These are phyloP conservation scores for Menidia menidia DNA, from an alignment of 2,797 vertebrate species.

Conservation along the genomic window DNA sequence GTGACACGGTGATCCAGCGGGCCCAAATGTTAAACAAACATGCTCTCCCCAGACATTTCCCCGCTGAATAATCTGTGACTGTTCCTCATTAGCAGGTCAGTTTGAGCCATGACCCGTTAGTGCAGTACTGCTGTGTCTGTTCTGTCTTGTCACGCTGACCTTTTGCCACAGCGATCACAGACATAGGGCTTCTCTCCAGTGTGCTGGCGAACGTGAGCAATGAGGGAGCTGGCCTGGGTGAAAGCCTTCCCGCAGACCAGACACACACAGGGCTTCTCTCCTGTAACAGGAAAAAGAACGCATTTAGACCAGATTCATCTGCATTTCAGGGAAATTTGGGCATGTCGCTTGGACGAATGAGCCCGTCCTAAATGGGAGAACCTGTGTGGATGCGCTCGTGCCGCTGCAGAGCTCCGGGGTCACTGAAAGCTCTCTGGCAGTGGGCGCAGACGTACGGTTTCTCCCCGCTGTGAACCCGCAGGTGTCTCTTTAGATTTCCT, in stretches of 20 bases:
- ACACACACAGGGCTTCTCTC: slow-evolving; percentile 97
- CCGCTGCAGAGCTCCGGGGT: slow-evolving; percentile 94
- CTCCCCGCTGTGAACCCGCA: slow-evolving; percentile 97
- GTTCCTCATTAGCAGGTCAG: not conserved
- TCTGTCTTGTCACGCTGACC: slow-evolving; percentile 75
- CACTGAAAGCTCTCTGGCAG: slow-evolving; percentile 96
- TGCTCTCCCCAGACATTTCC: not conserved
- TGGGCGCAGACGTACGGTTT: slow-evolving; percentile 95
- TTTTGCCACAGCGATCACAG: slow-evolving; percentile 97
- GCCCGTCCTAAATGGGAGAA: slow-evolving; percentile 49
- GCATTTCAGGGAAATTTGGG: not conserved
- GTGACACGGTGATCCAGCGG: not conserved
- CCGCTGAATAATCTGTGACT: not conserved
- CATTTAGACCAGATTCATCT: not conserved
- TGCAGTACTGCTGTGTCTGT: not conserved
- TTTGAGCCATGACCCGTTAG: not conserved
- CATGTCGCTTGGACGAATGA: not conserved
- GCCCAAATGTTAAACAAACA: not conserved
- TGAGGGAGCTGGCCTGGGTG: slow-evolving; percentile 98
- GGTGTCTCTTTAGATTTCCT: slow-evolving; percentile 97
- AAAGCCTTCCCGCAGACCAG: slow-evolving; percentile 95
- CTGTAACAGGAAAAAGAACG: slow-evolving; percentile 70
- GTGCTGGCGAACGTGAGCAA: slow-evolving; percentile 97
- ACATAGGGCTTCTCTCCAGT: slow-evolving; percentile 98
- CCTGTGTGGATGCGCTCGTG: slow-evolving; percentile 98